These are phyloP conservation scores for Chymomyza procnemis DNA, from an alignment of 2,888 invertebrate genomes.

Conservation along the genomic window DNA sequence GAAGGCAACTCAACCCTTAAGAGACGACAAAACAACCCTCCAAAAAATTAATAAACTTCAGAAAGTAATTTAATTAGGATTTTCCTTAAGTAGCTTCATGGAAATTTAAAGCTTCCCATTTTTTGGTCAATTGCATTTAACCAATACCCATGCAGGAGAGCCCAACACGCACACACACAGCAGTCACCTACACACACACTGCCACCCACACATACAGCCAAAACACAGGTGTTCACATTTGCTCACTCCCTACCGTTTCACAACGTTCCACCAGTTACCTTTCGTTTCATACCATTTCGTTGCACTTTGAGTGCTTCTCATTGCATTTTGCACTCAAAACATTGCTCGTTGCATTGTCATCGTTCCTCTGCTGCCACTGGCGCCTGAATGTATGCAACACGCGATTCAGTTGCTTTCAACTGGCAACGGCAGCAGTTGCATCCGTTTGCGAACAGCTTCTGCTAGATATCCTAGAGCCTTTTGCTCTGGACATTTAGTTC, in stretches of 20 bases:
- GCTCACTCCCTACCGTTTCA: background rate
- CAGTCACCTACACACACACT: background rate
- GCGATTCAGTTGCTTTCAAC: conserved; percentile 53
- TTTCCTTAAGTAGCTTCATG: background rate
- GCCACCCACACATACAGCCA: background rate
- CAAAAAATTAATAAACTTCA: conserved; percentile 24
- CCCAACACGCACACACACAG: background rate
- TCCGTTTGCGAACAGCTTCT: conserved; percentile 46
- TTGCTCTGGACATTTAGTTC: conserved; percentile 1
- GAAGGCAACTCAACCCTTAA: too few relatives aligned
- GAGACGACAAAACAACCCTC: conserved; percentile 36
- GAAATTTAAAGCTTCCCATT: background rate
- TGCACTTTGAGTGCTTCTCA: conserved; percentile 22
- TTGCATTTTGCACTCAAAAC: conserved; percentile 47
- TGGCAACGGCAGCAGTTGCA: conserved; percentile 62
- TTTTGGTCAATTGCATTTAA: background rate
- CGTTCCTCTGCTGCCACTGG: conserved; percentile 32
- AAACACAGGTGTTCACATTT: conserved; percentile 9
- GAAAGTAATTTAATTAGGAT: conserved; percentile 51
- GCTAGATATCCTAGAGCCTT: background rate
- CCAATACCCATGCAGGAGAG: background rate
- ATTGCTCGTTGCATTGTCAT: background rate
- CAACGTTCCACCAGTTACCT: background rate
- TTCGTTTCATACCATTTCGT: background rate
- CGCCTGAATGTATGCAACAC: conserved; percentile 38